Conservation (phyloP, 2,888 invertebrate species). For the Synergus laeviventris region DNA sequence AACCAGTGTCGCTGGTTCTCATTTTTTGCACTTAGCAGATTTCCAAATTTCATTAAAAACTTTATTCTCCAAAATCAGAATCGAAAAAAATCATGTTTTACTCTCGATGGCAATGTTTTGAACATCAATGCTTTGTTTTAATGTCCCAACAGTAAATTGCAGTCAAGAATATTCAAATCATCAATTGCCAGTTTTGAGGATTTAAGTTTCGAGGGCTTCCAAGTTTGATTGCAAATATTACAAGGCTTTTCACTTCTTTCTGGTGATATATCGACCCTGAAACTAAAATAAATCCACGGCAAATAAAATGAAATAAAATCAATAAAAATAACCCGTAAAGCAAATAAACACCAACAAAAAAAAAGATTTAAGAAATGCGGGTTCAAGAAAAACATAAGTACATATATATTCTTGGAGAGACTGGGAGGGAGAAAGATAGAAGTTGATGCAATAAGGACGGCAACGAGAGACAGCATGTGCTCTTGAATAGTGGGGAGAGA, state of each 20-base stretch:
- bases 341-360: neutral
- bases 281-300: neutral
- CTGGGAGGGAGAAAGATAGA: slow-evolving; percentile 35
- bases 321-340: neutral
- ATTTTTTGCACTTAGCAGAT: neutral
- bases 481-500: slow-evolving; percentile 37
- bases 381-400: neutral
- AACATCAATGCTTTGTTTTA: no score
- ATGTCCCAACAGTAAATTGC: no score
- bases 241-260: neutral
- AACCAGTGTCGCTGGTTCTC: neutral
- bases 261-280: neutral
- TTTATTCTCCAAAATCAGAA: neutral
- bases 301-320: neutral
- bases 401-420: neutral
- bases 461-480: slow-evolving; percentile 43
- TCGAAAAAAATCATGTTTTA: no score
- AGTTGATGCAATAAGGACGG: slow-evolving; percentile 35
- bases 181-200: no score
- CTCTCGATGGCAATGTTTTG: no score
- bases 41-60: neutral
- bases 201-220: neutral
- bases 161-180: no score
- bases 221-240: neutral
- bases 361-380: neutral